Evolutionary conservation across 2,888 invertebrate genomes (phyloP), one percentile per base, ranked within the genome.

Genomic region (Pollenia amentaria): DNA sequence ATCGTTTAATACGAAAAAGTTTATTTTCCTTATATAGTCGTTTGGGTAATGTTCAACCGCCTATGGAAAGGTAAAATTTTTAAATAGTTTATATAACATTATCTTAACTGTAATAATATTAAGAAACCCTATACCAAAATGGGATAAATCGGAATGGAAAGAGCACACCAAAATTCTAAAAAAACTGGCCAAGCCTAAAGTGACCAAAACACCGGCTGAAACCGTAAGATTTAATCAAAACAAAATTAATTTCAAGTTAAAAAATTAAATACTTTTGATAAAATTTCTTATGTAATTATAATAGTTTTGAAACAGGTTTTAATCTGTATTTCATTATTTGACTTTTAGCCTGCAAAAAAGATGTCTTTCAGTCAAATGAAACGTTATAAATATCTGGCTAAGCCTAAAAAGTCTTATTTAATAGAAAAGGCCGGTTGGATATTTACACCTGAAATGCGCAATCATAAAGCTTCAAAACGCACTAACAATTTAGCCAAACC

Each of bases 1-100:
- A 92, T 87, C 90, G 91, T 7, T 89, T 89, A 75, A 88, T 92
- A 38, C 91, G 91, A 10, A 90, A 89, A 53, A 92, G 92, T 82
- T 89, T 92, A 53, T 75, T 92, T 29, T 92, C 93, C 0, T 55
- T 93, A 44, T 93, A 93, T 83, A 92, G 92, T 82, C 92, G 93
- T 0, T 84, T 93, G 53, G 88, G 80, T 11, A 93, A 93, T 78
- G 42, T 88, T 6, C 90, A 90, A 75, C 91, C 91, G 3, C 88
- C 92, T 4, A 53, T 83, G 16, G 85, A 89, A 73, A 89, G 81
- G 93, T 93, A 87, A 42, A 6, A 29, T 29, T 29, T 42, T 3
- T 9, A 11, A 51, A 67, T 11, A 11, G 9, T 40, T 1, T 14
- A 65, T 55, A 29, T 60, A 16, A 21, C 10, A 51, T 75, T 9